Base-by-base conservation (phyloP, 2,113 vertebrate genomes). In the Isichthys henryi region DNA sequence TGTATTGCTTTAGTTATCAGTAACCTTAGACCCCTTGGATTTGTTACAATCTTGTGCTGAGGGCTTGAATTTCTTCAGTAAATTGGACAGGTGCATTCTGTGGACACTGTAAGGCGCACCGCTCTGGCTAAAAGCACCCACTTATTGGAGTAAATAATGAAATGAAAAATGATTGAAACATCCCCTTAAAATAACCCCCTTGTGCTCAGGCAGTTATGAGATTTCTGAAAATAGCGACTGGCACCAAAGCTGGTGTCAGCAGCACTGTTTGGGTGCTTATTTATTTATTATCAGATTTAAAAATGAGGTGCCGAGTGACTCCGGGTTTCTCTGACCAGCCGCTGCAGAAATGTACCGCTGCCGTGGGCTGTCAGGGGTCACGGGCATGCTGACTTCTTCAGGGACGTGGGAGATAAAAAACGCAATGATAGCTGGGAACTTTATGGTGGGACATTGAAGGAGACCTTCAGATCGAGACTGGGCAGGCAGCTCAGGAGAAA, bases 251-350 rank as follows among this genome's bases (percentile, higher is more conserved):
- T n/a, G n/a, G 15, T 53, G 49, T 53, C 46, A 86, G 45, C 45
- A 53, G 56, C 87, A 15, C 31, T 43, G 52, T 66, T 46, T 31
- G 39, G 39, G 10, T 27, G 10, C n/a, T 66, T 53, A 19, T 45
- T 88, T 88, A 58, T 88, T 45, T 45, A 80, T 45, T 46, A 66
- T 87, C 17, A 48, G 56, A 88, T 88, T 62, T 88, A 66, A 66
- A 88, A 88, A 15, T 3, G 87, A 58, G 87, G 35, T 39, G 35
- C 87, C 13, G 6, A 1, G 21, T 45, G 56, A 88, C 87, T 35
- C 19, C 21, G 9, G 56, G 56, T 45, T 19, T 31, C 52, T 43
- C 17, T 58, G 52, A 35, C 5, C 17, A n/a, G n/a, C n/a, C n/a
- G n/a, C n/a, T n/a, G n/a, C n/a, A n/a, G n/a, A n/a, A n/a, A n/a